Base-by-base conservation (phyloP, 1,140 invertebrate species). In the Heliconius eleuchia region DNA sequence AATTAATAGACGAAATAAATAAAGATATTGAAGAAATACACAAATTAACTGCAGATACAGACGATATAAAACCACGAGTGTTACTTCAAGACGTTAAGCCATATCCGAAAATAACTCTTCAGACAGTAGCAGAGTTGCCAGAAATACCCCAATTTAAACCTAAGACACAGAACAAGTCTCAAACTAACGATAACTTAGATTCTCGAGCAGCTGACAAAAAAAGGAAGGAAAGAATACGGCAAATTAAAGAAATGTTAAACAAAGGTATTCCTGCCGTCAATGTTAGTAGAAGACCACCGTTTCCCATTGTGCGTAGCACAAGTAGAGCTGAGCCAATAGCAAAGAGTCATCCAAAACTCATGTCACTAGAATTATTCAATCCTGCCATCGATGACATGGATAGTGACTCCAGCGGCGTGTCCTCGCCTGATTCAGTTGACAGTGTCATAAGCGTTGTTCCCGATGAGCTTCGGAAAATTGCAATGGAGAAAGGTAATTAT, bases 331-430 rank as follows among this genome's bases (percentile, higher is more conserved):
- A 89, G 80, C 94, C 91, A 1, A 88, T 86, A 80, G 93, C 86
- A 27, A 95, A 88, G 85, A 89, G 95, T 95, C 66, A 96, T 52
- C 97, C 97, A 0, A 96, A 97, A 76, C 88, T 98, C 18, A 94
- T 98, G 76, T 97, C 97, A 2, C 91, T 98, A 74, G 98, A 98
- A 89, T 92, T 98, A 8, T 98, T 98, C 86, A 98, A 98, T 94
- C 98, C 98, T 1, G 98, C 98, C 86, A 98, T 97, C 9, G 98
- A 98, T 89, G 98, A 98, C 86, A 95, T 98, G 90, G 98, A 98
- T 87, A 98, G 97, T 84, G 98, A 98, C 89, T 98, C 97, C 1
- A 97, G 97, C 82, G 97, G 97, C 27, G 96, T 97, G 3, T 98
- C 97, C 0, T 98, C 98, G 0, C 98, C 98, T 3, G 97, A 98